Conservation (phyloP, 2,888 invertebrate genomes). For the Spilarctia lutea region DNA sequence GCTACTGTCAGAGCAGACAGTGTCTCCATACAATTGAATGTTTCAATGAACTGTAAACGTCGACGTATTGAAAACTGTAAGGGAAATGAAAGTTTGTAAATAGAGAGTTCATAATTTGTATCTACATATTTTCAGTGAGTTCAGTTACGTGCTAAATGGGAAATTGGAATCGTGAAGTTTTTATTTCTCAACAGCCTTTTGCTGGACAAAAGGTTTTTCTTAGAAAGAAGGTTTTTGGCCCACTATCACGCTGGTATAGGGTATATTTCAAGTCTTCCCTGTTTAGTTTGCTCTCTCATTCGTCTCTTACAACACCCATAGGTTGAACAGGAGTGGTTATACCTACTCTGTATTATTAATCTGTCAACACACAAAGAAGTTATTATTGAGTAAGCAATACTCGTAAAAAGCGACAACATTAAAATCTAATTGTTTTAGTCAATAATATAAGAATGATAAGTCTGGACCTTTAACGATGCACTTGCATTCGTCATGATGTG, state of each 20-base stretch:
- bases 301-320: too few relatives aligned
- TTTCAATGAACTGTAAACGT: constrained; percentile 6
- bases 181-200: neutral
- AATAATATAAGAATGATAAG: neutral
- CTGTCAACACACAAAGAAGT: too few relatives aligned
- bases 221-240: too few relatives aligned
- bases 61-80: neutral
- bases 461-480: neutral
- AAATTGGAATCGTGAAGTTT: neutral
- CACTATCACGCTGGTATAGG: too few relatives aligned
- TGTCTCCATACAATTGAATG: constrained; percentile 6
- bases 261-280: too few relatives aligned
- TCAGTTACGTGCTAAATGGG: neutral
- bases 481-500: neutral
- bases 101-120: neutral
- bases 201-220: too few relatives aligned
- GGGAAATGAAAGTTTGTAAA: constrained; percentile 10
- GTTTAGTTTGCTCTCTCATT: too few relatives aligned
- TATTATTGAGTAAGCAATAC: too few relatives aligned
- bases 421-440: neutral
- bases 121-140: constrained; percentile 1
- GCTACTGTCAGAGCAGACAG: neutral
- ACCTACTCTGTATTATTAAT: too few relatives aligned
- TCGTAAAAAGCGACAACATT: too few relatives aligned
- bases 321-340: too few relatives aligned